Evolutionary conservation across 1,140 invertebrate species (phyloP), one percentile per base, ranked within the genome.

Genomic region (Diabrotica virgifera): DNA sequence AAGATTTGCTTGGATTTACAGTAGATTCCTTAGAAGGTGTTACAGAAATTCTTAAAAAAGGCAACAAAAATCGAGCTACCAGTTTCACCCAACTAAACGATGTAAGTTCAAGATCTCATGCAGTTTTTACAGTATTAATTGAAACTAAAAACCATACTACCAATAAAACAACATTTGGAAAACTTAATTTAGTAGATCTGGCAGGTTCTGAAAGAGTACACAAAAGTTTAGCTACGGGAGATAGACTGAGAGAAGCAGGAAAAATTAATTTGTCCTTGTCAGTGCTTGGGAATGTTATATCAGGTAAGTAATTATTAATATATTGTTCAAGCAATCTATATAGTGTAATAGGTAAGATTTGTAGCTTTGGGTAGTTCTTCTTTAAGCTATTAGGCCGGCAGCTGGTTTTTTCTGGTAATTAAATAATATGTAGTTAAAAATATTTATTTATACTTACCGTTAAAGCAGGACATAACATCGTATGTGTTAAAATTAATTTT

Each of bases 181-280:
- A 99, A 80, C 83, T 98, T 24, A 95, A 98, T 83, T 81, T 98
- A 60, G 95, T 97, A 1, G 97, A 99, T 84, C 83, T 99, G 73
- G 97, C 97, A 5, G 97, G 97, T 0, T 96, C 93, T 72, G 96
- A 99, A 81, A 98, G 97, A 79, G 94, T 98, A 67, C 91, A 91
- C 12, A 87, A 95, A 71, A 97, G 95, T 6, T 96, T 96, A 11
- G 93, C 93, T 5, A 87, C 93, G 58, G 95, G 97, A 72, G 91
- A 92, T 70, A 76, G 93, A 65, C 94, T 95, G 0, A 80, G 94
- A 52, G 97, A 99, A 85, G 97, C 96, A 46, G 93, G 94, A 0
- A 97, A 92, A 75, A 98, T 99, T 57, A 99, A 99, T 81, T 93
- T 97, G 78, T 95, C 91, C 12, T 81, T 99, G 10, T 79, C 98